phyloP scores from a whole-genome alignment of 2,113 vertebrate species.

The Amphilophus citrinellus region DNA sequence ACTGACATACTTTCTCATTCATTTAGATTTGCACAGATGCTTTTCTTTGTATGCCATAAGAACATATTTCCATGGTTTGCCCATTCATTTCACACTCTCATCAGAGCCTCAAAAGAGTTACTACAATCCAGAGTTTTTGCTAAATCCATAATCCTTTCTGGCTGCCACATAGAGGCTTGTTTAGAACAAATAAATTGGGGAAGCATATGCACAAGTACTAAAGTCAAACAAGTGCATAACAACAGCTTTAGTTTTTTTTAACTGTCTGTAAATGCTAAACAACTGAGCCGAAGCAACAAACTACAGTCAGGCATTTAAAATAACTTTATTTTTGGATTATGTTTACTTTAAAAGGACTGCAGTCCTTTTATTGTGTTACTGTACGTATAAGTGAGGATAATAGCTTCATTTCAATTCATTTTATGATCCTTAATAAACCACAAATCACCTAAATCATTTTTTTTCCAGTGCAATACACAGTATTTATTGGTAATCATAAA shows the following conservation, averaged over 20 bases:
- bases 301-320: not conserved
- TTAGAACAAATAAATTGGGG: conserved; percentile 17
- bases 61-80: conserved; percentile 15
- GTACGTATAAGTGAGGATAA: not conserved
- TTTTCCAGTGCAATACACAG: conserved; percentile 7
- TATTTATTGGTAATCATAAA: conserved; percentile 1
- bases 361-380: not conserved
- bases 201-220: not conserved
- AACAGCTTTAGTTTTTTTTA: conserved; percentile 27
- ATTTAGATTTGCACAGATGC: conserved; percentile 11
- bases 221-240: conserved; percentile 12
- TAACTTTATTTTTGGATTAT: not conserved
- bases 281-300: not conserved
- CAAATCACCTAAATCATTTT: conserved; percentile 38
- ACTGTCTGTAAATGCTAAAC: conserved; percentile 17
- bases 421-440: conserved; percentile 29
- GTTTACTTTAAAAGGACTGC: not conserved
- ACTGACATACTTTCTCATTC: not conserved
- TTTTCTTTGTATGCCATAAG: not conserved
- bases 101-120: not conserved
- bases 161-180: not conserved
- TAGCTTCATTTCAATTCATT: not conserved
- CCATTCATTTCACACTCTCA: conserved; percentile 18
- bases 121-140: conserved; percentile 13
- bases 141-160: conserved; percentile 25